Evolutionary conservation across 2,797 vertebrate genomes (phyloP).

Genomic region (Urosaurus nigricauda): DNA sequence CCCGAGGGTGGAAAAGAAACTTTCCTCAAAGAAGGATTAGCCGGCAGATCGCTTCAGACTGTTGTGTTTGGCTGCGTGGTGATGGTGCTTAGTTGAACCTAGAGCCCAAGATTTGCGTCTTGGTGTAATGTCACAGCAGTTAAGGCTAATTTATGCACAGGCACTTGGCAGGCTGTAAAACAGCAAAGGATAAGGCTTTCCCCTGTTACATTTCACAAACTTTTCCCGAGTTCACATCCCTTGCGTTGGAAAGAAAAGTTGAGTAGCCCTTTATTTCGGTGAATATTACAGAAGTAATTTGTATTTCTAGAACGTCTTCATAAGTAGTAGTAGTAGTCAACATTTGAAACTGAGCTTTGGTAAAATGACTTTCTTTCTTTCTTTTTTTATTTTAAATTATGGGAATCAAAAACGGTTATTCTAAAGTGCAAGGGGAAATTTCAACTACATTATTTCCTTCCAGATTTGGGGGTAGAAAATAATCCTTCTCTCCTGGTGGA

Average conservation of each 20-base stretch:
- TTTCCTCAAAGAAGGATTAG: neutral
- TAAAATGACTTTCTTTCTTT: neutral
- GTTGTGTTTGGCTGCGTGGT: neutral
- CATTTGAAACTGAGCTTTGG: neutral
- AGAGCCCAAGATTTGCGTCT: slow-evolving; percentile 15
- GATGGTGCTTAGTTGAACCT: slow-evolving; percentile 3
- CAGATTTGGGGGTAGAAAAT: neutral
- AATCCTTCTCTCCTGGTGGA: slow-evolving; percentile 2
- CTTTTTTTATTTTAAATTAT: neutral
- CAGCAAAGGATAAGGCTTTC: neutral
- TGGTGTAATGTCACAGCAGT: slow-evolving; percentile 3
- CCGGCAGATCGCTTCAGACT: neutral
- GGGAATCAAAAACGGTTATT: neutral
- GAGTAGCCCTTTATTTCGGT: neutral
- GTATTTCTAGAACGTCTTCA: neutral
- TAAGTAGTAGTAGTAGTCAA: neutral
- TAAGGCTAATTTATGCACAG: slow-evolving; percentile 42
- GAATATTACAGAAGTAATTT: neutral
- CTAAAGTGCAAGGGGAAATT: neutral
- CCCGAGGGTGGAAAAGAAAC: neutral
- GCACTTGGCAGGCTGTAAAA: slow-evolving; percentile 28
- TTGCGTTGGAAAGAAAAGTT: neutral
- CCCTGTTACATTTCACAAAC: slow-evolving; percentile 2
- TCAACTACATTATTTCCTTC: neutral
- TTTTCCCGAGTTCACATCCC: neutral